Conservation (phyloP, 2,797 vertebrate genomes). For the Mallotus villosus region DNA sequence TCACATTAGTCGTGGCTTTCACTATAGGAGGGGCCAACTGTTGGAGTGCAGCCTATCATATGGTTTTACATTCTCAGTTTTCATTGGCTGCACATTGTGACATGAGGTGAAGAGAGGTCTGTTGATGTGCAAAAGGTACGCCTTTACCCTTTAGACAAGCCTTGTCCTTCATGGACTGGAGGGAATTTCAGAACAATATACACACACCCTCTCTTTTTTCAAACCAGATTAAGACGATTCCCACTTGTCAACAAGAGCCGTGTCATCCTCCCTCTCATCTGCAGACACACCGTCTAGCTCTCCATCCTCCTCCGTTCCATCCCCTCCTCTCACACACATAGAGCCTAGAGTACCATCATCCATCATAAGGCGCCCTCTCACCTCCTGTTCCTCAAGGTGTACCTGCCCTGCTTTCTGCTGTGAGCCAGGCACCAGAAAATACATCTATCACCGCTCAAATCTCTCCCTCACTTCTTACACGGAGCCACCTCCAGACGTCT, state of each 20-base stretch:
- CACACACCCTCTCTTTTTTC: background rate
- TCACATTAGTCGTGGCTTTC: slow-evolving; percentile 63
- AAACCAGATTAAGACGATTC: background rate
- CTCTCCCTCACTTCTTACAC: slow-evolving; percentile 17
- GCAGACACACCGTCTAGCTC: slow-evolving; percentile 11
- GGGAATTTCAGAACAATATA: background rate
- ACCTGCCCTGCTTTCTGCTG: slow-evolving; percentile 56
- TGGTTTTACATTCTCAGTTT: slow-evolving; percentile 15
- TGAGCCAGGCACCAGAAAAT: slow-evolving; percentile 49
- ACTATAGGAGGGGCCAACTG: slow-evolving; percentile 41
- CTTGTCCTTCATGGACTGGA: background rate
- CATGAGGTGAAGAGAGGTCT: background rate
- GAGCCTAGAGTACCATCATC: slow-evolving; percentile 48
- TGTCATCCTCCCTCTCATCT: slow-evolving; percentile 1
- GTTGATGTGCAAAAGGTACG: background rate
- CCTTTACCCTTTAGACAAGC: background rate
- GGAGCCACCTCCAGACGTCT: slow-evolving; percentile 2
- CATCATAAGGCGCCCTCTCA: slow-evolving; percentile 45
- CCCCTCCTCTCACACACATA: slow-evolving; percentile 20
- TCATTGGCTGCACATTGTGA: slow-evolving; percentile 2
- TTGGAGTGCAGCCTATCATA: slow-evolving; percentile 19
- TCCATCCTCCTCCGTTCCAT: slow-evolving; percentile 25
- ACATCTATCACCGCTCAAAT: slow-evolving; percentile 61
- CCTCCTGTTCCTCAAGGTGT: slow-evolving; percentile 47
- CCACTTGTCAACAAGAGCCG: background rate